A percentile compares a stretch with the other conserved stretches of the same genome.
These are phyloP conservation scores for Hippocampus barbouri DNA, from an alignment of 2,113 vertebrate genomes.

Conservation along the genomic window DNA sequence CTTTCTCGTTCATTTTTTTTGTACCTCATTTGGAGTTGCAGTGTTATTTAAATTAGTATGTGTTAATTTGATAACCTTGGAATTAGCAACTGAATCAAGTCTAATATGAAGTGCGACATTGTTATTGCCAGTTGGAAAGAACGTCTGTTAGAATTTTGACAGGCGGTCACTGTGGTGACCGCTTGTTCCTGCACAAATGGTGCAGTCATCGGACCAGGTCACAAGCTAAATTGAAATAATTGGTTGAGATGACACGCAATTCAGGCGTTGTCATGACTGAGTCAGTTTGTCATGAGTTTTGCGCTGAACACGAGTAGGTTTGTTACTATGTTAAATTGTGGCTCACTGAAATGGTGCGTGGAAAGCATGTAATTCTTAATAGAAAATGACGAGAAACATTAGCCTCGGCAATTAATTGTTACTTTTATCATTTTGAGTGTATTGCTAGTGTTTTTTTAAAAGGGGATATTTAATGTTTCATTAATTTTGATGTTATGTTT, in stretches of 20 bases:
- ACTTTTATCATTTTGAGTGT: no score
- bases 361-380: neutral
- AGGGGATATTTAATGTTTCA: no score
- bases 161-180: neutral
- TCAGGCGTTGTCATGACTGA: neutral
- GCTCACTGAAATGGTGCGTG: neutral
- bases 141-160: neutral
- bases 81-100: neutral
- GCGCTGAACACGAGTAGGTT: neutral
- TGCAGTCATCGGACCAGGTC: slow-evolving; percentile 7
- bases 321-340: neutral
- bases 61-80: neutral
- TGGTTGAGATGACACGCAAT: slow-evolving; percentile 4
- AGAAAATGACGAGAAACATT: no score
- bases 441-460: no score
- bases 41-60: neutral
- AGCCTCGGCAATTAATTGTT: no score
- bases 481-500: no score
- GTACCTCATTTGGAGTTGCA: neutral
- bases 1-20: neutral
- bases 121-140: neutral
- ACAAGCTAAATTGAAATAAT: slow-evolving; percentile 14
- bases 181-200: slow-evolving; percentile 5
- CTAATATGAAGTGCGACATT: neutral
- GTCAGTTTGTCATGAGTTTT: slow-evolving; percentile 9